Evolutionary conservation across 1,140 invertebrate species (phyloP).

Genomic region (Drusus annulatus): DNA sequence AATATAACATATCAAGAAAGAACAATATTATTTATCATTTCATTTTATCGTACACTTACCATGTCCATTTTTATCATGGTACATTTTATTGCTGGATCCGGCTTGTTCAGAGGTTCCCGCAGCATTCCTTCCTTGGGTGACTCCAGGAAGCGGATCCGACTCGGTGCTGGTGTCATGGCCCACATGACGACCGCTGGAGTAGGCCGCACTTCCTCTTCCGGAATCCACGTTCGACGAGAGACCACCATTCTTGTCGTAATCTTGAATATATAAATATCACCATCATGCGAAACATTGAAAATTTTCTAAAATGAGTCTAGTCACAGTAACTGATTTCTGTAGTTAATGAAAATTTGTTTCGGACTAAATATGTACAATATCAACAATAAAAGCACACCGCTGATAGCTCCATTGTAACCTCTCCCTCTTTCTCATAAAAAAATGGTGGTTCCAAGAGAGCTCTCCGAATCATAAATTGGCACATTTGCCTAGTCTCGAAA

Average conservation of each 20-base stretch:
- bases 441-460: no score
- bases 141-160: slow-evolving; percentile 64
- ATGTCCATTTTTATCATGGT: slow-evolving; percentile 60
- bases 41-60: slow-evolving; percentile 57
- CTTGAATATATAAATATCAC: no score
- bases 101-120: slow-evolving; percentile 50
- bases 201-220: slow-evolving; percentile 82
- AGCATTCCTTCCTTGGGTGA: slow-evolving; percentile 37
- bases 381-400: no score
- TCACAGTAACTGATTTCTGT: no score
- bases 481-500: no score
- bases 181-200: slow-evolving; percentile 77
- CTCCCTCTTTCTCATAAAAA: no score
- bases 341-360: no score
- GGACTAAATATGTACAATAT: no score
- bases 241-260: slow-evolving; percentile 81
- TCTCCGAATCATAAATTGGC: background rate
- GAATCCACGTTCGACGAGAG: slow-evolving; percentile 83
- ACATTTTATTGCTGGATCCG: slow-evolving; percentile 47
- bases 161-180: slow-evolving; percentile 71
- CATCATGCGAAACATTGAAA: no score
- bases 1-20: no score
- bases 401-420: no score
- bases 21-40: background rate
- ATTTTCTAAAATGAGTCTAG: no score